phyloP scores from a whole-genome alignment of 2,113 vertebrate genomes.

The Mionectes macconnelli region DNA sequence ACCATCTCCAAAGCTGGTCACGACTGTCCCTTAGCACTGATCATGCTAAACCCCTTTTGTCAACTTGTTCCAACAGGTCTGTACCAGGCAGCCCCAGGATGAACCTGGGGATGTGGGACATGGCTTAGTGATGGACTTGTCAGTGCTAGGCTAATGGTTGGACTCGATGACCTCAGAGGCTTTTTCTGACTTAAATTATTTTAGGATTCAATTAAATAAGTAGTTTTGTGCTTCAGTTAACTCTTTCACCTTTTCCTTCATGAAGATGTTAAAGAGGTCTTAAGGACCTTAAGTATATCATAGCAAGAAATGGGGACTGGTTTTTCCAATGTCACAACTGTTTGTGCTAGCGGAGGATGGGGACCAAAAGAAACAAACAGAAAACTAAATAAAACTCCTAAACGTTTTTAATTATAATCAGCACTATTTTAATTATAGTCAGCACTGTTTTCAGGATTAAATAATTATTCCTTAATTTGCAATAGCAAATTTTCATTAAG shows the following conservation, averaged over 20 bases:
- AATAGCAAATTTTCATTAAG: background rate
- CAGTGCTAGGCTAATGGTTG: background rate
- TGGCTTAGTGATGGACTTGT: background rate
- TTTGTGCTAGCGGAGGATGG: background rate
- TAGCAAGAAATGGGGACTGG: background rate
- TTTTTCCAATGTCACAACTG: background rate
- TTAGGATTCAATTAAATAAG: background rate
- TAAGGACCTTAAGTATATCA: background rate
- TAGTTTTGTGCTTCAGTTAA: background rate
- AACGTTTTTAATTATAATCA: background rate
- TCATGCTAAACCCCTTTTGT: background rate
- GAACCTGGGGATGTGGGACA: background rate
- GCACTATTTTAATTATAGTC: background rate
- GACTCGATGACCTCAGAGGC: accelerated
- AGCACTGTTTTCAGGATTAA: background rate
- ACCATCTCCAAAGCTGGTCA: background rate
- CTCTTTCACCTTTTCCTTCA: background rate
- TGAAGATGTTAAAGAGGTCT: background rate
- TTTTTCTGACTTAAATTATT: background rate
- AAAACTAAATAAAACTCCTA: background rate
- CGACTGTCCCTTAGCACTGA: no score
- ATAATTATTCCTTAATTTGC: background rate
- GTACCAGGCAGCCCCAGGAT: background rate
- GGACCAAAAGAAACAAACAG: background rate
- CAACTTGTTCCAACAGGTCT: accelerated